Base-by-base conservation (phyloP, 2,113 vertebrate genomes). In the Mirza zaza region DNA sequence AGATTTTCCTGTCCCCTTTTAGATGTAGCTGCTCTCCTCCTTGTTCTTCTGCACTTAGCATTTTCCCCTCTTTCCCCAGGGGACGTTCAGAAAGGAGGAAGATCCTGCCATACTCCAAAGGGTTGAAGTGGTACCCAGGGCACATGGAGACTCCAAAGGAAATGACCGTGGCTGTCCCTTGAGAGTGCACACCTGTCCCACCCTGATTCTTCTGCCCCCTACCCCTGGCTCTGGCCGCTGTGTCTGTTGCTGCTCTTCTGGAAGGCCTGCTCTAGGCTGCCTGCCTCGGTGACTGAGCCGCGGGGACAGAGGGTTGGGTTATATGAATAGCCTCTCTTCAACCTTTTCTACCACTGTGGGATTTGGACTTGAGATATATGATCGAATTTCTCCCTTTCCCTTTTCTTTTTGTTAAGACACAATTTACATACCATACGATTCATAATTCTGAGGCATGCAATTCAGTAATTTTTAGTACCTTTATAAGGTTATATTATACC, bases 81-180 rank as follows among this genome's bases (percentile, higher is more conserved):
- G 9, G 3, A 45, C 25, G 29, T 7, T 77, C 36, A 36, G 21
- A 34, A 18, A 29, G 39, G 48, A 42, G 7, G 57, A 75, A 6
- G 6, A 73, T 17, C 32, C 65, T 83, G 20, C 23, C 3, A 2
- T 10, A 45, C 3, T 48, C 80, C 2, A 17, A 34, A 42, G 29
- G 14, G 25, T 45, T 23, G 32, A 39, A n/a, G 61, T 4, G 0
- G 7, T 0, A 3, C 5, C 4, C 9, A 21, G 42, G 14, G 7
- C 25, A 11, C 11, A 3, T 0, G 25, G 39, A 36, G 25, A n/a
- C 15, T 25, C 34, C 1, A 14, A 1, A 1, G 21, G n/a, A 68
- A 21, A 6, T 8, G 42, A 73, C 23, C 11, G 39, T 1, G 61
- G 2, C 21, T 59, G 42, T 10, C 10, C 6, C 8, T 20, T 3